Percentiles rank a stretch among this genome's conserved stretches.
Conservation (phyloP, 2,113 vertebrate species). For the Pandion haliaetus region DNA sequence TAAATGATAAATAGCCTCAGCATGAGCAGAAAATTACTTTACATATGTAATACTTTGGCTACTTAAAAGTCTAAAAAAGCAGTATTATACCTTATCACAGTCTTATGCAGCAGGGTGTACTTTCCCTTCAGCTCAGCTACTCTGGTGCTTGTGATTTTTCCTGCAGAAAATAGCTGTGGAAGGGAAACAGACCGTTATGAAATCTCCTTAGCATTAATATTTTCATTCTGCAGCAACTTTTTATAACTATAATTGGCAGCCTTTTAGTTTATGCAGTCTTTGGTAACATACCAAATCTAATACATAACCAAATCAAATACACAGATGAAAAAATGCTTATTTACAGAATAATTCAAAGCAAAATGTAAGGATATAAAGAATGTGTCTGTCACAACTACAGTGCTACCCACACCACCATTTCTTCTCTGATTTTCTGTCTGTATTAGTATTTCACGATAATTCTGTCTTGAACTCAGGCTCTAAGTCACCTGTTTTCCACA, state of each 20-base stretch:
- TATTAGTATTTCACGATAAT: not conserved
- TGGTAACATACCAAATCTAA: not conserved
- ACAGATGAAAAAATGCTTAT: not conserved
- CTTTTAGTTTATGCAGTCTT: not conserved
- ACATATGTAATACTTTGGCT: not conserved
- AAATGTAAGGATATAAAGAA: not conserved
- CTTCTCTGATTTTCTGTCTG: not conserved
- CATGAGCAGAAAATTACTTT: not conserved
- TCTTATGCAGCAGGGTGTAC: constrained; percentile 77
- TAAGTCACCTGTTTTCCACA: not conserved
- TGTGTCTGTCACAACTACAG: not conserved
- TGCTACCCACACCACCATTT: not conserved
- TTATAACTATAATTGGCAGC: not conserved
- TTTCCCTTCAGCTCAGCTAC: constrained; percentile 80
- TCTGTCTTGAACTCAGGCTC: not conserved
- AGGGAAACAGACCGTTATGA: constrained; percentile 28
- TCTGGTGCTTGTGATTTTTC: constrained; percentile 79
- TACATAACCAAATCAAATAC: not conserved
- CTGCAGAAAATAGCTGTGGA: constrained; percentile 79
- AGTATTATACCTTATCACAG: constrained; percentile 79
- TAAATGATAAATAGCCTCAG: not conserved
- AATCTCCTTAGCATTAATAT: not conserved
- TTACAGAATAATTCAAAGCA: not conserved
- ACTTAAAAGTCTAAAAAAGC: not conserved
- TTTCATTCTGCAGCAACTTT: not conserved